phyloP scores from a whole-genome alignment of 2,888 invertebrate genomes.

The Euzetes globulus region DNA sequence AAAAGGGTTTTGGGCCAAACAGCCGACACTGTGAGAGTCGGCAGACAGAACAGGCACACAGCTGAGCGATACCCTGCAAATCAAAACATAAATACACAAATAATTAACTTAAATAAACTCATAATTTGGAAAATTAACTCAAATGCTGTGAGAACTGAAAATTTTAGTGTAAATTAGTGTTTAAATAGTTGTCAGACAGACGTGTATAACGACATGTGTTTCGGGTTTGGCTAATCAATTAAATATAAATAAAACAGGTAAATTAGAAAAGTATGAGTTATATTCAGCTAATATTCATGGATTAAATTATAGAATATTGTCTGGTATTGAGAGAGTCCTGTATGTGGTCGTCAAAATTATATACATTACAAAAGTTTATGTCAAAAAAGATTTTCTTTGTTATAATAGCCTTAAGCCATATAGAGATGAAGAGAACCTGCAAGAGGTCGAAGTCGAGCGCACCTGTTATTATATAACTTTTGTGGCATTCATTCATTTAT shows the following conservation, averaged over 20 bases:
- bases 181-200: too few species aligned
- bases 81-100: too few species aligned
- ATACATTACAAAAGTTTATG: slow-evolving; percentile 5
- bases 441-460: neutral
- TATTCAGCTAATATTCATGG: neutral
- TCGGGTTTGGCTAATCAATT: neutral
- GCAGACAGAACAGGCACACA: too few species aligned
- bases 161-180: too few species aligned
- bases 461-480: slow-evolving; percentile 20
- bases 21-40: too few species aligned
- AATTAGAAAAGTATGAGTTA: neutral
- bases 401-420: slow-evolving; percentile 11
- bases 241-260: neutral
- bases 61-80: too few species aligned
- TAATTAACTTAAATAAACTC: too few species aligned
- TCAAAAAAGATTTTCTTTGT: slow-evolving; percentile 4
- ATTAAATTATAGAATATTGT: neutral
- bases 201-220: neutral
- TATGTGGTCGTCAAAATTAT: slow-evolving; percentile 9
- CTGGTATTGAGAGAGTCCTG: neutral
- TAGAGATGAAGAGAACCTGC: neutral
- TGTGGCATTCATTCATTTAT: slow-evolving; percentile 12
- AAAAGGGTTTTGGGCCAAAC: too few species aligned
- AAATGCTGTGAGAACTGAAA: too few species aligned
- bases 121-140: too few species aligned